Conservation (phyloP, 2,113 vertebrate species). For the Leucoraja erinaceus region DNA sequence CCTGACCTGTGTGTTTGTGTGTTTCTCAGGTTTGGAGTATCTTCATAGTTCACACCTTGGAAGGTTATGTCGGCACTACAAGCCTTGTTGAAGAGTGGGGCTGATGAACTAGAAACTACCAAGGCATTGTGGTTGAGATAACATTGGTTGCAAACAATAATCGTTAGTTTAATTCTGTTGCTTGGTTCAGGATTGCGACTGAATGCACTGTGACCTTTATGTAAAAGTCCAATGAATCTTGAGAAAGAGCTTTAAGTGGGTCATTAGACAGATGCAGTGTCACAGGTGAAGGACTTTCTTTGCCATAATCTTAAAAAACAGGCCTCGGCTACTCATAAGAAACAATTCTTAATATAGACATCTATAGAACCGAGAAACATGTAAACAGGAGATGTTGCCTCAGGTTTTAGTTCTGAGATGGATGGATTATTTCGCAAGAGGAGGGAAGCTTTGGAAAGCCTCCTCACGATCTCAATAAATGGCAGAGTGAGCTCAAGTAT, state of each 20-base stretch:
- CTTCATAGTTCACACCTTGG: background rate
- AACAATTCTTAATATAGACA: too few relatives aligned
- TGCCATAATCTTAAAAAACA: background rate
- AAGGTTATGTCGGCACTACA: background rate
- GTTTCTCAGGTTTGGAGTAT: background rate
- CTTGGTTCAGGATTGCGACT: too few relatives aligned
- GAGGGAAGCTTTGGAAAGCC: too few relatives aligned
- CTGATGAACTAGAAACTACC: background rate
- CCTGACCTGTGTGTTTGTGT: too few relatives aligned
- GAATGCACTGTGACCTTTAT: too few relatives aligned
- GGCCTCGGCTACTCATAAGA: background rate
- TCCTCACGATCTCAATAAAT: background rate
- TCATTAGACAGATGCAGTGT: background rate
- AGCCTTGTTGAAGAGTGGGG: background rate
- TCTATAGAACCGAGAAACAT: background rate
- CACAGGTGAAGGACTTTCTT: too few relatives aligned
- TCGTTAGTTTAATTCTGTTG: too few relatives aligned
- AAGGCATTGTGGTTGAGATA: too few relatives aligned
- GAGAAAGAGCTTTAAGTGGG: too few relatives aligned
- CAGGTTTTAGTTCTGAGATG: background rate
- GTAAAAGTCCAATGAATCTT: too few relatives aligned
- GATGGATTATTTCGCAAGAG: too few relatives aligned
- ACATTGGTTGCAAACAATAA: too few relatives aligned
- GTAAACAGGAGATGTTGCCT: background rate
- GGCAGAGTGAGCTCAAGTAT: background rate